A percentile compares a stretch with the other conserved stretches of the same genome.
Evolutionary conservation across 2,113 vertebrate genomes (phyloP).

Genomic region (Lates calcarifer): DNA sequence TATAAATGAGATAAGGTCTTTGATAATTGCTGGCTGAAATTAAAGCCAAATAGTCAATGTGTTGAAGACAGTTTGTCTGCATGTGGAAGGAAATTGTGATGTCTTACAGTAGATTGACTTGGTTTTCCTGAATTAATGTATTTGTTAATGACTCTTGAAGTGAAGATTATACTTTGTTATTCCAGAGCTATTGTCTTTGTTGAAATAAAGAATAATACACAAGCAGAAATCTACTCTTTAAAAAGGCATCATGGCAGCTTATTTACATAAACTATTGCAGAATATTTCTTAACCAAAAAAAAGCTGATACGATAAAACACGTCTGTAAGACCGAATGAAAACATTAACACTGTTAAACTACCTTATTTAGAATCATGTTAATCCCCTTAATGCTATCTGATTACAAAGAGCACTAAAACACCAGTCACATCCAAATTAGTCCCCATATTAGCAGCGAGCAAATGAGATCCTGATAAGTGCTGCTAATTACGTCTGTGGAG

Average conservation of each 20-base stretch:
- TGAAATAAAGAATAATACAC: not conserved
- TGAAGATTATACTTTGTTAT: not conserved
- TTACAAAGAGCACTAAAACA: slow-evolving; percentile 50
- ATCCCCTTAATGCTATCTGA: slow-evolving; percentile 52
- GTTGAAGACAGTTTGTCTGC: slow-evolving; percentile 48
- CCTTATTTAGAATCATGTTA: slow-evolving; percentile 37
- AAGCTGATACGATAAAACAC: not conserved
- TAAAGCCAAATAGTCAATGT: slow-evolving; percentile 65
- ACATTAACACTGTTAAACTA: slow-evolving; percentile 18
- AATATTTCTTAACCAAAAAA: slow-evolving; percentile 19
- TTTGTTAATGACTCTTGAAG: not conserved
- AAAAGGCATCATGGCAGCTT: not conserved
- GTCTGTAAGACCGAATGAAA: slow-evolving; percentile 23
- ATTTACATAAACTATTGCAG: slow-evolving; percentile 20
- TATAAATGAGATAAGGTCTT: slow-evolving; percentile 86
- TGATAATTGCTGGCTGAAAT: slow-evolving; percentile 81
- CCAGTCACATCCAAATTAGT: slow-evolving; percentile 51
- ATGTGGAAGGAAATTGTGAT: slow-evolving; percentile 41
- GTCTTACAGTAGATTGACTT: slow-evolving; percentile 36
- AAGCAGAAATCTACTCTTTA: slow-evolving; percentile 1
- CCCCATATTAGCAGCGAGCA: slow-evolving; percentile 36
- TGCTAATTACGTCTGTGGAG: slow-evolving; percentile 67
- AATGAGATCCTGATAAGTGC: slow-evolving; percentile 69
- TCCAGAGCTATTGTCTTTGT: not conserved
- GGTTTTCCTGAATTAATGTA: slow-evolving; percentile 1